Base-by-base conservation (phyloP, 2,888 invertebrate genomes). In the Macrophya alboannulata region DNA sequence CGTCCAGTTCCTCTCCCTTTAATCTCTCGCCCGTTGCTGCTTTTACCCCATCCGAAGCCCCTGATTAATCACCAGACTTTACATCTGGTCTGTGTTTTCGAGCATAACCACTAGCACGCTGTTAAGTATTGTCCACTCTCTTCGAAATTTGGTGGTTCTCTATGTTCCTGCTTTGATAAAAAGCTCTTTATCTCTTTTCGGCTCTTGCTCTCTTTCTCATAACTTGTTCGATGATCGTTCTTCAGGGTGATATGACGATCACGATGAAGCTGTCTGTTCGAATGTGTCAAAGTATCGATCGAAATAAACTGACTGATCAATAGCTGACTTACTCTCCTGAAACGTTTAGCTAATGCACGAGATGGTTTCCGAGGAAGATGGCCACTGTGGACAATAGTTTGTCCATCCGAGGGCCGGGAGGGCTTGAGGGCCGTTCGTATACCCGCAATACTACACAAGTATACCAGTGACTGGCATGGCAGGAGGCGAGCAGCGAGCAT, bases 141-240 rank as follows among this genome's bases (percentile, higher is more conserved):
- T 55, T 55, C 31, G 71, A 43, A 31, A 40, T n/a, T 86, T 86
- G 87, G 83, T 31, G 84, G 77, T 74, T n/a, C 68, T 86, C 87
- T 85, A 85, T 10, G n/a, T 85, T 83, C 21, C 21, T 2, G 10
- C 6, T 25, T 1, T 9, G 2, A 10, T 3, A 25, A 25, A 62
- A 25, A 9, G 4, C 21, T 25, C 48, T 31, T n/a, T 68, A 62
- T 72, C 81, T 79, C 59, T 81, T 83, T 76, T n/a, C n/a, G n/a
- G n/a, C 3, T 71, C 31, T 8, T 15, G 15, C 71, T 37, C 48
- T 48, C 9, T 48, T 48, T 48, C 31, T 31, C 31, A 31, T 31
- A 31, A 2, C 31, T 31, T 31, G 31, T 31, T 31, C 1, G 31
- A 31, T 31, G 3, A 31, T 31, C 3, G 31, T 31, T 31, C 1